Evolutionary conservation across 2,113 vertebrate species (phyloP), one percentile per base, ranked within the genome.

Genomic region (Lipophrys pholis): DNA sequence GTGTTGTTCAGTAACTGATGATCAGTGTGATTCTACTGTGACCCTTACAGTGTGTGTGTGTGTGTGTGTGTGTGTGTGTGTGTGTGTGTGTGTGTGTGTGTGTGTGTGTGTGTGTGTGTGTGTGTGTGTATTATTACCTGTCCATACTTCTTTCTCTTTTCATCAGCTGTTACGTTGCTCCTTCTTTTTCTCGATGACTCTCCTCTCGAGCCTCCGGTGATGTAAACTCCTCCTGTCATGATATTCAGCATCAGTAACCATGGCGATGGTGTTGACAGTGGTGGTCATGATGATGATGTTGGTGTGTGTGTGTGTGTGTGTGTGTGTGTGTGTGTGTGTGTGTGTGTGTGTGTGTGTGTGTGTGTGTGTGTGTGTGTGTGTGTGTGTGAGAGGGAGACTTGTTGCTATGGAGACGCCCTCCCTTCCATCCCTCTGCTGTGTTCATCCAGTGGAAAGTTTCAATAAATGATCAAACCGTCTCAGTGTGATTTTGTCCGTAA

Each of bases 371-470:
- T 30, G 21, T 30, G 21, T 30, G 21, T 30, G 21, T 30, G 21
- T 30, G 21, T 30, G 21, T 2, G 21, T 2, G 21, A 30, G 21
- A 30, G 21, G 4, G 21, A 83, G 78, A 85, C 53, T 80, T 76
- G 84, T 90, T 88, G 83, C 86, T 80, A 88, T 86, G 82, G 84
- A 83, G 54, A 87, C 48, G 5, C 30, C 45, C 67, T 57, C 10
- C 43, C 14, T 15, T n/a, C 60, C 63, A 35, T 7, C 36, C 48
- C 48, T 8, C 46, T 14, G 66, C 64, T 75, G 70, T 88, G 80
- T 87, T 81, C 62, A 77, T 69, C 84, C 76, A 81, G 59, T 84
- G 84, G 59, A 81, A 90, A 80, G 55, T 90, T 87, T 89, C 75
- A 92, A 90, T 90, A 92, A 92, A 90, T 1, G 11, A 74, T 60